These are phyloP conservation scores for Ctenosaura bakeri DNA, from an alignment of 2,797 vertebrate genomes.

Conservation along the genomic window DNA sequence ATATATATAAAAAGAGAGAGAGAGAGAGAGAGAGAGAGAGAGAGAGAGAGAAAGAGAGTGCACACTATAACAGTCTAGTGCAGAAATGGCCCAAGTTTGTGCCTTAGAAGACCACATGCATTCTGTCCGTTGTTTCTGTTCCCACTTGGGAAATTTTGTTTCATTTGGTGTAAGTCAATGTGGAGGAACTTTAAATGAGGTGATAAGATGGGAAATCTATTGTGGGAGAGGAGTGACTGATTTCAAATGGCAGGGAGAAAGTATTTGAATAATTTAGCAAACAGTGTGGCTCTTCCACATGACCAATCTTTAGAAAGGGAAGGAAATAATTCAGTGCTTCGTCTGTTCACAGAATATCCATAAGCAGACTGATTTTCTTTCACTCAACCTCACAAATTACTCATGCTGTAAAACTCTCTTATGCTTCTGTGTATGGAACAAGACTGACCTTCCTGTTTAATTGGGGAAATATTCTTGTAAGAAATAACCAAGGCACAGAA, in stretches of 20 bases:
- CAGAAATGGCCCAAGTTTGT: background rate
- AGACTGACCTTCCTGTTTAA: constrained; percentile 5
- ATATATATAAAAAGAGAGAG: too few relatives aligned
- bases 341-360: background rate
- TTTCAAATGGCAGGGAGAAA: constrained; percentile 18
- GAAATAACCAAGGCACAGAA: background rate
- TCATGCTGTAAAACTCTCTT: background rate
- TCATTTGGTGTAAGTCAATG: background rate
- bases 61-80: too few relatives aligned
- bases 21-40: too few relatives aligned
- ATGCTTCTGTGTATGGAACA: background rate
- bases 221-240: background rate
- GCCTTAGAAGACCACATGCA: background rate
- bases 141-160: background rate
- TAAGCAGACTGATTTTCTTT: constrained; percentile 15
- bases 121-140: background rate
- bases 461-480: background rate
- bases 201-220: constrained; percentile 20
- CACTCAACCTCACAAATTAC: background rate
- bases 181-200: background rate
- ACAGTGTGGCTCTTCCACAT: background rate
- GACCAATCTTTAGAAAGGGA: background rate
- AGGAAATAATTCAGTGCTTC: constrained; percentile 13
- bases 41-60: too few relatives aligned
- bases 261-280: constrained; percentile 31